phyloP scores from a whole-genome alignment of 2,113 vertebrate species.

The Pelmatolapia mariae region DNA sequence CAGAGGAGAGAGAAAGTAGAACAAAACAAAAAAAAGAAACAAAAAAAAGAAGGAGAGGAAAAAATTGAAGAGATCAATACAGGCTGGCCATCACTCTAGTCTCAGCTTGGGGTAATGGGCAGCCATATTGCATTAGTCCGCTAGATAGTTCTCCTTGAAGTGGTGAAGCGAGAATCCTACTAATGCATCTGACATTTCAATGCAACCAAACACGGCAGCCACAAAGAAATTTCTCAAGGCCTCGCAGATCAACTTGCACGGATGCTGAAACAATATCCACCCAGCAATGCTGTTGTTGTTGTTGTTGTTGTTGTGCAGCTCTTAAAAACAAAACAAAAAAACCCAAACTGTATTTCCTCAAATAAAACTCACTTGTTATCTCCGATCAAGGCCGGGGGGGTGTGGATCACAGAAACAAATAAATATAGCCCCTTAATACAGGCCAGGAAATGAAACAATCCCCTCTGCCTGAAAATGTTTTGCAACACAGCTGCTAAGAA shows the following conservation, averaged over 20 bases:
- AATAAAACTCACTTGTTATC: not conserved
- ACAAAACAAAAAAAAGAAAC: not conserved
- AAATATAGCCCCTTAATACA: not conserved
- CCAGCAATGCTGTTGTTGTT: not conserved
- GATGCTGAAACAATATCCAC: not conserved
- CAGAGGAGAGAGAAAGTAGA: slow-evolving; percentile 16
- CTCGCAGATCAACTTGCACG: slow-evolving; percentile 11
- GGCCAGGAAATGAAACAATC: not conserved
- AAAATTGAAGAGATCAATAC: slow-evolving; percentile 54
- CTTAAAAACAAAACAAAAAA: not conserved
- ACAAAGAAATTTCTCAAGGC: slow-evolving; percentile 25
- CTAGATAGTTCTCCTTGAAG: slow-evolving; percentile 65
- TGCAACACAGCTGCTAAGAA: not conserved
- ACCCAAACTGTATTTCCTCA: not conserved
- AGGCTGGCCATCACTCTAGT: slow-evolving; percentile 53
- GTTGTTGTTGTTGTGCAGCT: not conserved
- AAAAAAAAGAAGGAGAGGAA: not conserved
- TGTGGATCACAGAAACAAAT: not conserved
- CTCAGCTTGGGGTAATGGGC: slow-evolving; percentile 59
- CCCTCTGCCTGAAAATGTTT: not conserved
- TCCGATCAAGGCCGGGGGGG: not conserved
- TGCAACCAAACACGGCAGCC: slow-evolving; percentile 30
- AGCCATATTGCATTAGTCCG: slow-evolving; percentile 66
- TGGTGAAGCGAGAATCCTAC: slow-evolving; percentile 60
- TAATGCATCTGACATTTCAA: slow-evolving; percentile 68